Percentiles rank a stretch among this genome's conserved stretches.
Conservation (phyloP, 2,113 vertebrate species). For the Heliornis fulica region DNA sequence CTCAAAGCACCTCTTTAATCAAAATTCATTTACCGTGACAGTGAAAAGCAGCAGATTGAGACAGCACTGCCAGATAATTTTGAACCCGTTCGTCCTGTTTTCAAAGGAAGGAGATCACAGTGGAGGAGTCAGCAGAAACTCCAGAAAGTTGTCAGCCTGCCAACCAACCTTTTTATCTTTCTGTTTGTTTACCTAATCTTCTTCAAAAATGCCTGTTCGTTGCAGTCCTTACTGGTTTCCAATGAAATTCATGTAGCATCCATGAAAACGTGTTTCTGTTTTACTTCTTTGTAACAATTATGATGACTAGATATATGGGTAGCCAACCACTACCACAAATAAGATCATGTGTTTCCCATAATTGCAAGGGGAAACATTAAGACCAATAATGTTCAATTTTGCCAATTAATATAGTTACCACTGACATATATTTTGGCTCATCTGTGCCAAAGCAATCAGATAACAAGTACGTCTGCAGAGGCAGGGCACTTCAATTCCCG, state of each 20-base stretch:
- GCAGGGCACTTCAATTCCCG: background rate
- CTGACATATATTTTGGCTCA: background rate
- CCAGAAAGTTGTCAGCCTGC: constrained; percentile 25
- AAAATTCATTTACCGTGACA: constrained; percentile 44
- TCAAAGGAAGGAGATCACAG: constrained; percentile 24
- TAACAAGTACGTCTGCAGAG: background rate
- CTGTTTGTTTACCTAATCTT: constrained; percentile 29
- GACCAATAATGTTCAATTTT: background rate
- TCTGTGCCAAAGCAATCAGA: background rate
- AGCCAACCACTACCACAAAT: background rate
- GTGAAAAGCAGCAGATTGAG: background rate
- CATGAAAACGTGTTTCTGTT: background rate
- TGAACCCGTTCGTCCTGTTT: constrained; percentile 39
- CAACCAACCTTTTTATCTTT: constrained; percentile 12
- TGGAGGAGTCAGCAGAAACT: constrained; percentile 55
- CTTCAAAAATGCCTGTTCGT: background rate
- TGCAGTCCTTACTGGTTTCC: background rate
- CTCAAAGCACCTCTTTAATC: constrained; percentile 45
- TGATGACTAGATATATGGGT: background rate
- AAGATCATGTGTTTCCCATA: background rate
- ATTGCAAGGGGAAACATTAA: background rate
- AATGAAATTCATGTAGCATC: background rate
- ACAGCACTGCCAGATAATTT: constrained; percentile 9
- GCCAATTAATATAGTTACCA: background rate
- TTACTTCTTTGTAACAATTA: background rate